Evolutionary conservation across 2,797 vertebrate species (phyloP).

Genomic region (Bradypodion ventrale): DNA sequence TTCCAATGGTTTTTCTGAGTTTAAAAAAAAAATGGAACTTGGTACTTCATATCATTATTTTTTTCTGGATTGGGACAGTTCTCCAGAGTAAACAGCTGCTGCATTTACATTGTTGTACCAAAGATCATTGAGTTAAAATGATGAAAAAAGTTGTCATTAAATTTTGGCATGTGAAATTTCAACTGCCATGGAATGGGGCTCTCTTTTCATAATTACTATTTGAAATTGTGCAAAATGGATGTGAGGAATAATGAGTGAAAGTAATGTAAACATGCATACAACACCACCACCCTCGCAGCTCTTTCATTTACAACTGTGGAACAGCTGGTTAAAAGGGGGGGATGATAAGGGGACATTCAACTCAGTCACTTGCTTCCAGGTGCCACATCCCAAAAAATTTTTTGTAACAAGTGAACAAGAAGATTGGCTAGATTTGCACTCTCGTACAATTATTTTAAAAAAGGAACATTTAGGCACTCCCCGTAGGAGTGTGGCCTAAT

Average conservation of each 20-base stretch:
- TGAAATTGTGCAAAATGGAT: not conserved
- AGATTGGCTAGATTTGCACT: no score
- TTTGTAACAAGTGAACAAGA: no score
- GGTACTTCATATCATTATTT: not conserved
- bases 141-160: not conserved
- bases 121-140: not conserved
- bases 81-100: not conserved
- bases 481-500: no score
- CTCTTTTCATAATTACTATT: constrained; percentile 2
- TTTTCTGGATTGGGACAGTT: not conserved
- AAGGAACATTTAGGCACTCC: no score
- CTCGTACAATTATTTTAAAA: no score
- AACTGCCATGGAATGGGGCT: no score
- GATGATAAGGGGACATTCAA: no score
- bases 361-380: no score
- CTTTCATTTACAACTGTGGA: no score
- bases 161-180: not conserved
- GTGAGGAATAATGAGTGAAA: constrained; percentile 2
- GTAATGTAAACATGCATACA: constrained; percentile 9
- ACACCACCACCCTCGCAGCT: no score
- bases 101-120: not conserved
- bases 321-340: no score
- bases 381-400: no score
- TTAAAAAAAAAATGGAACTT: not conserved
- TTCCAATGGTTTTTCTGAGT: not conserved